A percentile compares a stretch with the other conserved stretches of the same genome.
Evolutionary conservation across 2,797 vertebrate genomes (phyloP).

Genomic region (Catamblyrhynchus diadema): DNA sequence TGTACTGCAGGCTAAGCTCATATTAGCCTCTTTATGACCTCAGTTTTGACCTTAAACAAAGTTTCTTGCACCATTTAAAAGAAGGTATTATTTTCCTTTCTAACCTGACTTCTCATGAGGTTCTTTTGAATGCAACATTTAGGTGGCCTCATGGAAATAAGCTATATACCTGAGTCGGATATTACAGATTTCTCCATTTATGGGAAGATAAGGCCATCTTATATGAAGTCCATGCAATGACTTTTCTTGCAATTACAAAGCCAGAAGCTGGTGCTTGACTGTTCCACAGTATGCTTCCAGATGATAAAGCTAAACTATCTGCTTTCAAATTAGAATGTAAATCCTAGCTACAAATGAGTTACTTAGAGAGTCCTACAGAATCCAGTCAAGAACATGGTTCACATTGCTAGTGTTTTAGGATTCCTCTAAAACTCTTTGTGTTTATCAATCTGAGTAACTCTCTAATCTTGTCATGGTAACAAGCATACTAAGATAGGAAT

Average conservation of each 20-base stretch:
- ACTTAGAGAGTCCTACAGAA: conserved; percentile 1
- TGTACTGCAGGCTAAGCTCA: conserved; percentile 24
- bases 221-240: neutral
- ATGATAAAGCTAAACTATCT: conserved; percentile 25
- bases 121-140: neutral
- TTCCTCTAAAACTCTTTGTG: neutral
- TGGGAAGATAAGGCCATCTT: neutral
- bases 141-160: conserved; percentile 2
- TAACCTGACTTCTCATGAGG: conserved; percentile 12
- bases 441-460: neutral
- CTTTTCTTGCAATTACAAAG: neutral
- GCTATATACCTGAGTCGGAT: neutral
- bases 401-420: neutral
- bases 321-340: conserved; percentile 40
- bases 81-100: conserved; percentile 29
- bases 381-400: neutral
- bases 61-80: conserved; percentile 4
- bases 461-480: neutral
- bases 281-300: neutral
- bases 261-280: conserved; percentile 4
- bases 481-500: neutral
- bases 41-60: conserved; percentile 35
- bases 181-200: neutral
- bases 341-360: conserved; percentile 22
- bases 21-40: conserved; percentile 39